Base-by-base conservation (phyloP, 1,140 invertebrate genomes). In the Leptinotarsa defecta region DNA sequence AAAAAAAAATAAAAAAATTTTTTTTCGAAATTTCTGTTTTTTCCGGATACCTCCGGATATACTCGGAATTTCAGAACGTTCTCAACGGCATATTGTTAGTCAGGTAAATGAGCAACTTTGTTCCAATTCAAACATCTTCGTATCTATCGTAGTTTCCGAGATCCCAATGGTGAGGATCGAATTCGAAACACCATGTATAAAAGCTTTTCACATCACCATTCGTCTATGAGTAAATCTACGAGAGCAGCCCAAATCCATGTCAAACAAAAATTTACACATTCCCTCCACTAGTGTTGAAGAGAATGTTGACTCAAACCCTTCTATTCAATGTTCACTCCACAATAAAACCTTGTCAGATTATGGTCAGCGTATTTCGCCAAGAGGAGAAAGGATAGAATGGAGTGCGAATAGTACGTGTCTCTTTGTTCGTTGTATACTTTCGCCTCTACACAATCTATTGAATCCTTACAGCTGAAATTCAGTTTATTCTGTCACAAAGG, bases 351-450 rank as follows among this genome's bases (percentile, higher is more conserved):
- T 57, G 52, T 57, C 52, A 57, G 15, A 57, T 57, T 57, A 57
- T 57, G 52, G 52, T 57, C 52, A 57, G 52, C 15, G 52, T 57
- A 57, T 57, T 57, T 57, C 52, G 52, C 52, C 52, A 19, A 57
- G n/a, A 19, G 52, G 6, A 57, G 52, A 57, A 57, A n/a, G 52
- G 52, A 57, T 19, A 57, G 52, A 57, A 57, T 57, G 52, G 52
- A 57, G 52, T 57, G 52, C 13, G 52, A 57, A 19, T 19, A 4
- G 52, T 57, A 57, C 52, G 52, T 57, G 52, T 57, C 52, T 43
- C 52, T 57, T 57, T 57, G 52, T 57, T 57, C 13, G 52, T 57
- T 57, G 3, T 57, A 57, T 57, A 15, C 52, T 57, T 57, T 57
- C 52, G 52, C 3, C 15, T 15, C 15, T 57, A 57, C n/a, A 57